A percentile compares a stretch with the other conserved stretches of the same genome.
phyloP scores from a whole-genome alignment of 92 coral and sea anemone genomes.

The Muricea muricata region DNA sequence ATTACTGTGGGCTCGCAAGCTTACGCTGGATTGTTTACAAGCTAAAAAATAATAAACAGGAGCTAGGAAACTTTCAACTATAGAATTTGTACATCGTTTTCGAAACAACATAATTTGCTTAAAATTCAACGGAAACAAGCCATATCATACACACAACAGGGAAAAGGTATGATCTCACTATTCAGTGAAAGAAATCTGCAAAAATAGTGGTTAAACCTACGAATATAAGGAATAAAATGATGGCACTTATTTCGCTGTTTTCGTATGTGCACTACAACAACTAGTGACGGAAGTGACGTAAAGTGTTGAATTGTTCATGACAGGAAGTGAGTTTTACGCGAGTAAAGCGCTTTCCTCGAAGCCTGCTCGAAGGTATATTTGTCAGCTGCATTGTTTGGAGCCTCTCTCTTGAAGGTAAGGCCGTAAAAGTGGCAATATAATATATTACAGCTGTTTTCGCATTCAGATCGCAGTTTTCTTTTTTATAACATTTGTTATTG shows the following conservation, averaged over 20 bases:
- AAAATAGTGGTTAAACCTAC: background rate
- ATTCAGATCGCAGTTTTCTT: background rate
- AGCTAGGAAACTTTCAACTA: background rate
- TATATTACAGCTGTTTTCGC: too few species aligned
- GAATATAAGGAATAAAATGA: background rate
- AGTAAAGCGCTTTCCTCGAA: background rate
- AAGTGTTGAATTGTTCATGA: background rate
- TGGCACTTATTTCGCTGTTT: background rate
- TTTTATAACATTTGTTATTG: too few species aligned
- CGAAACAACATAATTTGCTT: background rate
- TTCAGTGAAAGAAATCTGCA: background rate
- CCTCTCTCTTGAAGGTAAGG: too few species aligned
- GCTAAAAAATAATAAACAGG: background rate
- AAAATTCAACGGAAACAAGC: background rate
- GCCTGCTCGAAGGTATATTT: too few species aligned
- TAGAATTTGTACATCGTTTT: background rate
- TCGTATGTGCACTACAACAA: conserved; percentile 2
- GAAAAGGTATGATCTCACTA: background rate
- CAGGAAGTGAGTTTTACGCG: background rate
- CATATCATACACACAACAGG: background rate
- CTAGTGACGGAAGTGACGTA: conserved; percentile 14
- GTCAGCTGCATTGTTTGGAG: too few species aligned
- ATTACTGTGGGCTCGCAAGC: background rate
- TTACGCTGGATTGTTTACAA: background rate
- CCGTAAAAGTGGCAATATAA: too few species aligned